Percentiles rank a stretch among this genome's conserved stretches.
Evolutionary conservation across 2,797 vertebrate species (phyloP).

Genomic region (Gymnocypris eckloni): DNA sequence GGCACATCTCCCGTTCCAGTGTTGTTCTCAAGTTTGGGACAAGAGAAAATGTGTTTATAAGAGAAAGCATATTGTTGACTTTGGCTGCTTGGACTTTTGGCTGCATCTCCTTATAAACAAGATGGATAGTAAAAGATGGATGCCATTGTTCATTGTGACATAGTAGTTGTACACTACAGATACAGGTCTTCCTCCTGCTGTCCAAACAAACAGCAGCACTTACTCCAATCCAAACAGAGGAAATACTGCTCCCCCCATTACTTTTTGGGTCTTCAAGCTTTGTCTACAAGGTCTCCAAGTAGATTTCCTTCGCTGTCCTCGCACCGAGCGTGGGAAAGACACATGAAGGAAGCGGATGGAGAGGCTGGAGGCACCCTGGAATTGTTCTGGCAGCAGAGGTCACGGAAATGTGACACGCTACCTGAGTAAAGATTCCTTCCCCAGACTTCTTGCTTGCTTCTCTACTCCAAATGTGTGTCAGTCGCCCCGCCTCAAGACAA

Average conservation of each 20-base stretch:
- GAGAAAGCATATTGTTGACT: slow-evolving; percentile 52
- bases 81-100: slow-evolving; percentile 62
- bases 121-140: slow-evolving; percentile 67
- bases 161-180: slow-evolving; percentile 63
- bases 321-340: slow-evolving; percentile 84
- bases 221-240: slow-evolving; percentile 76
- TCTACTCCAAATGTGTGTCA: slow-evolving; percentile 63
- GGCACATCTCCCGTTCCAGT: slow-evolving; percentile 45
- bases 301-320: slow-evolving; percentile 83
- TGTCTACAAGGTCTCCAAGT: slow-evolving; percentile 77
- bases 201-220: slow-evolving; percentile 73
- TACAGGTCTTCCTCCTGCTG: slow-evolving; percentile 68
- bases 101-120: slow-evolving; percentile 62
- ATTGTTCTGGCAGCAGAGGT: slow-evolving; percentile 85
- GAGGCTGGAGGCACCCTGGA: slow-evolving; percentile 80
- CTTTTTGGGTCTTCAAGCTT: slow-evolving; percentile 68
- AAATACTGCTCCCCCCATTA: slow-evolving; percentile 65
- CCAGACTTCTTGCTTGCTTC: slow-evolving; percentile 65
- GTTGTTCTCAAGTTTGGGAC: slow-evolving; percentile 63
- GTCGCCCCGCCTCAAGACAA: slow-evolving; percentile 66
- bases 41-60: slow-evolving; percentile 59
- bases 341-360: slow-evolving; percentile 81
- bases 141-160: slow-evolving; percentile 71
- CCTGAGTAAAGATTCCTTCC: slow-evolving; percentile 79
- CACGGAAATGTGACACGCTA: slow-evolving; percentile 80